phyloP scores from a whole-genome alignment of 1,140 invertebrate genomes.

The Spodoptera frugiperda region DNA sequence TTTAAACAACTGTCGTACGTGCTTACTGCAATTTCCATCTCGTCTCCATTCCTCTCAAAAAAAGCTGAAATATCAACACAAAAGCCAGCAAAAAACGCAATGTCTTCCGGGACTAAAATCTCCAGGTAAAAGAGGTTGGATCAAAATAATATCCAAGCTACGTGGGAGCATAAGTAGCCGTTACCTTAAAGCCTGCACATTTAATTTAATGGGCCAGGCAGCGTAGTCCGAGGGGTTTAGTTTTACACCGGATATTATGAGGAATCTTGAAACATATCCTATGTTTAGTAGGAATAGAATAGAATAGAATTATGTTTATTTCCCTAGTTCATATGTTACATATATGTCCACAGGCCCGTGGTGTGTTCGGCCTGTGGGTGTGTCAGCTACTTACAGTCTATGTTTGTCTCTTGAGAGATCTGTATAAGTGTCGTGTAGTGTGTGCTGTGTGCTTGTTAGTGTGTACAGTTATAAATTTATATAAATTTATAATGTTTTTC shows the following conservation, averaged over 20 bases:
- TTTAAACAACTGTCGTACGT: too few relatives aligned
- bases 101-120: slow-evolving; percentile 30
- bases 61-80: slow-evolving; percentile 22
- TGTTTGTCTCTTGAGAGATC: too few relatives aligned
- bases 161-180: slow-evolving; percentile 51
- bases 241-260: slow-evolving; percentile 45
- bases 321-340: background rate
- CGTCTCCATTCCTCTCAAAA: background rate
- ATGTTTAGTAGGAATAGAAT: slow-evolving; percentile 15
- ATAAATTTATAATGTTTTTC: background rate
- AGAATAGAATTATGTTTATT: background rate
- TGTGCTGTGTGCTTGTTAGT: too few relatives aligned
- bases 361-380: too few relatives aligned
- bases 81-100: slow-evolving; percentile 37
- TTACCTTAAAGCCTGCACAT: slow-evolving; percentile 52
- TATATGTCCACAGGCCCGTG: too few relatives aligned
- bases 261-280: slow-evolving; percentile 27
- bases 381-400: too few relatives aligned
- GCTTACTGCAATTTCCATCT: too few relatives aligned
- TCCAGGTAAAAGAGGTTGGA: slow-evolving; percentile 51
- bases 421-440: too few relatives aligned
- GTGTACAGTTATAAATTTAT: background rate
- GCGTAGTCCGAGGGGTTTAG: slow-evolving; percentile 38
- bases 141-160: slow-evolving; percentile 52
- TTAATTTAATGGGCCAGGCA: slow-evolving; percentile 53